Conservation (phyloP, 1,140 invertebrate genomes). For the Hyphantria cunea region DNA sequence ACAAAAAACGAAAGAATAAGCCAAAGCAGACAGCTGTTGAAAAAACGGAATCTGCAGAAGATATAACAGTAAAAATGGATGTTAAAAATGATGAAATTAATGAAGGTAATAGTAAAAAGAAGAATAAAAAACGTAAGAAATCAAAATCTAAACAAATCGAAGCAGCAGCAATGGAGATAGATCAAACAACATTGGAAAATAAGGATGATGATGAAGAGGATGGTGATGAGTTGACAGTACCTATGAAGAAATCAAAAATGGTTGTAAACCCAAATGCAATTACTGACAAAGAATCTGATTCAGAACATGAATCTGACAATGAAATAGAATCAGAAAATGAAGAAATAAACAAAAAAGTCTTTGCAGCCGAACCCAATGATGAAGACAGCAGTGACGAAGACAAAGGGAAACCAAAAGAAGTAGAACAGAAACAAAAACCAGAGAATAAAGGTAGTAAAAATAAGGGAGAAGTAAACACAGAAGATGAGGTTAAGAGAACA, state of each 20-base stretch:
- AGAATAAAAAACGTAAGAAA: constrained; percentile 39
- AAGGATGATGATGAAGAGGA: constrained; percentile 10
- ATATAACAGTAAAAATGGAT: constrained; percentile 2
- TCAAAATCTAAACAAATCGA: constrained; percentile 11
- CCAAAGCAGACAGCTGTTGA: neutral
- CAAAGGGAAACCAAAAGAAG: constrained; percentile 36
- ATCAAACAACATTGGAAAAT: neutral
- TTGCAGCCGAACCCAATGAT: constrained; percentile 41
- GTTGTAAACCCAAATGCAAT: constrained; percentile 69
- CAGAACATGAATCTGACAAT: constrained; percentile 74
- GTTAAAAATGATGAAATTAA: constrained; percentile 11
- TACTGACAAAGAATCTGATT: constrained; percentile 66
- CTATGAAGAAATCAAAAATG: constrained; percentile 33
- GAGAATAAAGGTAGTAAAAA: constrained; percentile 32
- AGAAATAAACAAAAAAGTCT: constrained; percentile 57
- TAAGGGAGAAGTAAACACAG: constrained; percentile 36
- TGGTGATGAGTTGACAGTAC: constrained; percentile 8
- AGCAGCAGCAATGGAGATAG: constrained; percentile 18
- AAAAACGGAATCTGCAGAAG: constrained; percentile 7
- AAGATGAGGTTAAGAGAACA: constrained; percentile 78
- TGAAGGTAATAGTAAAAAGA: constrained; percentile 40
- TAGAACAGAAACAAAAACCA: constrained; percentile 33
- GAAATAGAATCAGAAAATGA: constrained; percentile 72
- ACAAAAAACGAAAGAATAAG: constrained; percentile 24
- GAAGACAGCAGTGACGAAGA: constrained; percentile 62